Conservation (phyloP, 2,797 vertebrate genomes). For the Chromis chromis region DNA sequence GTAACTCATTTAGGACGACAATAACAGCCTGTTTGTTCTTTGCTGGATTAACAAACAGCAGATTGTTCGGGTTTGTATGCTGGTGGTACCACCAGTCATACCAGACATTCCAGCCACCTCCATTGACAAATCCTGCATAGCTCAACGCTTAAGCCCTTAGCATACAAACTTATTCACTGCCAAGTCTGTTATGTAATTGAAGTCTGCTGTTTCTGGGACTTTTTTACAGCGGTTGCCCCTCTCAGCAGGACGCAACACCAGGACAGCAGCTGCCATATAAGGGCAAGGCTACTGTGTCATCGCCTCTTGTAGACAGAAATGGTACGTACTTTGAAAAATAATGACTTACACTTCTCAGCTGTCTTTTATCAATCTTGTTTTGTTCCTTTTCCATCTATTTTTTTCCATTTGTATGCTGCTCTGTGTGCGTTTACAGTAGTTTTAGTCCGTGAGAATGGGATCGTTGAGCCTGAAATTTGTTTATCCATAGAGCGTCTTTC, state of each 20-base stretch:
- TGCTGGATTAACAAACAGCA: slow-evolving; percentile 69
- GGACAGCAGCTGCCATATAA: slow-evolving; percentile 71
- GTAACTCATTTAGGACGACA: slow-evolving; percentile 45
- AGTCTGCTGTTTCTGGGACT: slow-evolving; percentile 42
- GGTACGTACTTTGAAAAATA: slow-evolving; percentile 68
- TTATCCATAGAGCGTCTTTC: slow-evolving; percentile 53
- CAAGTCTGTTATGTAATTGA: slow-evolving; percentile 72
- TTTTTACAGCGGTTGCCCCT: slow-evolving; percentile 35
- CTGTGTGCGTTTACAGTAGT: neutral
- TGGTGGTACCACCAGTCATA: slow-evolving; percentile 64
- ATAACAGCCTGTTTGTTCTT: slow-evolving; percentile 68
- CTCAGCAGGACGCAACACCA: slow-evolving; percentile 37
- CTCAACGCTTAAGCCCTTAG: slow-evolving; percentile 59
- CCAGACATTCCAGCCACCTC: slow-evolving; percentile 78
- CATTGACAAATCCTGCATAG: slow-evolving; percentile 71
- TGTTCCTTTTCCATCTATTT: slow-evolving; percentile 26
- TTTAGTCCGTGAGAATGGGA: slow-evolving; percentile 26
- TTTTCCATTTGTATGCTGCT: slow-evolving; percentile 14
- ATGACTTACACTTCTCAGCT: slow-evolving; percentile 25
- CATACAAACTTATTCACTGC: slow-evolving; percentile 51
- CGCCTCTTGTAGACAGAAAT: slow-evolving; percentile 44
- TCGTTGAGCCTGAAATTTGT: slow-evolving; percentile 24
- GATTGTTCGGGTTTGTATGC: slow-evolving; percentile 66
- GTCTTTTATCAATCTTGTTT: slow-evolving; percentile 26
- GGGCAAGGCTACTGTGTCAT: slow-evolving; percentile 63